Evolutionary conservation across 2,113 vertebrate genomes (phyloP).

Genomic region (Neotragus moschatus): DNA sequence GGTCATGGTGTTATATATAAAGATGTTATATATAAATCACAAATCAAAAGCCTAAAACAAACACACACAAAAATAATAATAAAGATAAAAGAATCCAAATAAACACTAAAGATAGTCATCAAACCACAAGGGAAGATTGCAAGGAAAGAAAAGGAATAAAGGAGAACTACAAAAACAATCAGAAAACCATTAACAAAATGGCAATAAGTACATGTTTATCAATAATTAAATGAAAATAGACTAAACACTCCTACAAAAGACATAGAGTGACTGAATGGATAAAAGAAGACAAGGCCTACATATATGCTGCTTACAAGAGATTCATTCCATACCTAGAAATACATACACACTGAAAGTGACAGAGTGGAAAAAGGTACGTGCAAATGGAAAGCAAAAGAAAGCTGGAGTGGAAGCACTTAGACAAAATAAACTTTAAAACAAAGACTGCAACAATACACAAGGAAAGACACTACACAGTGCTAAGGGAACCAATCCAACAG

Average conservation of each 20-base stretch:
- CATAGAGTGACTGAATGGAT: background rate
- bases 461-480: background rate
- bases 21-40: background rate
- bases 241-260: background rate
- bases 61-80: background rate
- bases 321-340: background rate
- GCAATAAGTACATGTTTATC: background rate
- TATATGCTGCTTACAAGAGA: background rate
- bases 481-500: background rate
- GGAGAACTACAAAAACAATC: background rate
- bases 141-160: background rate
- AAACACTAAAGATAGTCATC: background rate
- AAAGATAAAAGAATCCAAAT: background rate
- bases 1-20: too few relatives aligned
- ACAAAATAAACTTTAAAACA: background rate
- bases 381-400: background rate
- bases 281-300: background rate
- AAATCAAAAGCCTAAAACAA: background rate
- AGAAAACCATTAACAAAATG: background rate
- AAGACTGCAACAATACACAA: background rate
- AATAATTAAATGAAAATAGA: background rate
- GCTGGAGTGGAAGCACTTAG: background rate
- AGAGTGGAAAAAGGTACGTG: background rate
- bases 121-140: background rate
- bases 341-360: background rate